Percentiles rank a stretch among this genome's conserved stretches.
These are phyloP conservation scores for Centropus unirufus DNA, from an alignment of 2,113 vertebrate genomes.

Conservation along the genomic window DNA sequence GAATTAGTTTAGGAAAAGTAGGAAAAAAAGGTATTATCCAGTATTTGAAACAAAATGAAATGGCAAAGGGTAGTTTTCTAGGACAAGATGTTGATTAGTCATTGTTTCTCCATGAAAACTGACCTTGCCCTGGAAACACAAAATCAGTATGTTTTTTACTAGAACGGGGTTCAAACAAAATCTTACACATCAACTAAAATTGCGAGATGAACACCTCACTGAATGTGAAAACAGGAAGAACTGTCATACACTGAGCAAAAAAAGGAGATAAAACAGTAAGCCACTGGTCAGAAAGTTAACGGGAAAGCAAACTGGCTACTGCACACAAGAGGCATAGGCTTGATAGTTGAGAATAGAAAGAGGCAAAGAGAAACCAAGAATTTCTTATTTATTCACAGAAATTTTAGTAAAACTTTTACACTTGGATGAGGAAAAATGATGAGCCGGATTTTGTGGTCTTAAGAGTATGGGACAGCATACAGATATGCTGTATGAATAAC, in stretches of 20 bases:
- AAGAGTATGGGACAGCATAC: background rate
- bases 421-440: background rate
- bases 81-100: background rate
- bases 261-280: conserved; percentile 11
- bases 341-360: background rate
- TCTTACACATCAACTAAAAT: background rate
- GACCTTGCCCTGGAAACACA: background rate
- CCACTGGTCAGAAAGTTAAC: background rate
- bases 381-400: background rate
- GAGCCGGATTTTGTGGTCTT: background rate
- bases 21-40: background rate
- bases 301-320: background rate
- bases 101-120: background rate
- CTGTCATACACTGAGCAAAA: background rate
- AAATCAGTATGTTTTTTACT: background rate
- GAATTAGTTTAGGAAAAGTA: background rate
- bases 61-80: background rate
- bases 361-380: background rate
- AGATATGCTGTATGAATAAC: background rate
- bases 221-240: background rate
- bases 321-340: background rate
- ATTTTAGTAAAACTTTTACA: background rate
- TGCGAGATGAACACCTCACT: background rate
- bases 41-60: background rate
- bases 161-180: background rate